Conservation (phyloP, 2,113 vertebrate species). For the Odocoileus virginianus region DNA sequence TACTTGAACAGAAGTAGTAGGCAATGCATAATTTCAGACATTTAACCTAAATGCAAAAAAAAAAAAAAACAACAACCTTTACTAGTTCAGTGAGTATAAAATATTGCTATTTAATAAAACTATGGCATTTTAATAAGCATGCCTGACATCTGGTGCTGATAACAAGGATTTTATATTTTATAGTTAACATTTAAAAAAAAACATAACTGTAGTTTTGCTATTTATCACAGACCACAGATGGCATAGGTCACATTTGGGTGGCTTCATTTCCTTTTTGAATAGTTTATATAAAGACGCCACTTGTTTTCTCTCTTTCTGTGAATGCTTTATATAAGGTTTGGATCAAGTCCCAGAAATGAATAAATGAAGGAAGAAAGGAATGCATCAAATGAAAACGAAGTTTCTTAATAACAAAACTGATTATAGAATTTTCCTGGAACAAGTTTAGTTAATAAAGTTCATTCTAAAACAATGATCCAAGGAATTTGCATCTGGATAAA, state of each 20-base stretch:
- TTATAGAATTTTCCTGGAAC: constrained; percentile 47
- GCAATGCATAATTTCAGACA: constrained; percentile 17
- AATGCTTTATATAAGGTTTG: constrained; percentile 39
- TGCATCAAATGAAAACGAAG: constrained; percentile 39
- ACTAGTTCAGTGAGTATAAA: constrained; percentile 62
- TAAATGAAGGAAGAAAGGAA: constrained; percentile 37
- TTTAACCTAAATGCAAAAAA: constrained; percentile 22
- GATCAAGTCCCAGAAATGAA: constrained; percentile 45
- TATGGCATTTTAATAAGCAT: constrained; percentile 70
- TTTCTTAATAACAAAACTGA: constrained; percentile 35
- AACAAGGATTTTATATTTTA: constrained; percentile 72
- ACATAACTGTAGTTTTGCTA: constrained; percentile 1
- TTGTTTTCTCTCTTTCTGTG: constrained; percentile 34
- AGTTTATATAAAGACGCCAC: constrained; percentile 38
- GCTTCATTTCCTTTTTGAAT: constrained; percentile 57
- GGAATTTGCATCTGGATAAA: constrained; percentile 37
- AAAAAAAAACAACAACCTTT: neutral
- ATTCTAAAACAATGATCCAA: constrained; percentile 17
- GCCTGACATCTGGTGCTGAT: constrained; percentile 72
- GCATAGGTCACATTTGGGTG: neutral
- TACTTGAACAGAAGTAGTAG: constrained; percentile 17
- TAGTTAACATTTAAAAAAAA: neutral
- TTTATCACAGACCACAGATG: constrained; percentile 10
- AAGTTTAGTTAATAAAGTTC: constrained; percentile 35
- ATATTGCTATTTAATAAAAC: constrained; percentile 74